Conservation (phyloP, 2,888 invertebrate species). For the Drosophila lutescens region DNA sequence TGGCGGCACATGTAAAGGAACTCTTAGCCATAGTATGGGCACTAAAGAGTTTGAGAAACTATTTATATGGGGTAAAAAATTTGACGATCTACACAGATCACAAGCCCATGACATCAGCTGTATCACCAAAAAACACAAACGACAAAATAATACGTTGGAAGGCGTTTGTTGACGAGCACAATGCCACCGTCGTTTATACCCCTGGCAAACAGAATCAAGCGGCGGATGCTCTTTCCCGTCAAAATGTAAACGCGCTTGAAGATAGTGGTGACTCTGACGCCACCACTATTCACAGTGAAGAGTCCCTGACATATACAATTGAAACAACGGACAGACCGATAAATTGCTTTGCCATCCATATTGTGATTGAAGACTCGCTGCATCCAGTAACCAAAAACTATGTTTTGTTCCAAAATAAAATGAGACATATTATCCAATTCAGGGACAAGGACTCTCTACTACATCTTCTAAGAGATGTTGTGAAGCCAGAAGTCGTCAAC, state of each 20-base stretch:
- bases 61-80: neutral
- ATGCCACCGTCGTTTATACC: neutral
- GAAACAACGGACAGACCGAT: neutral
- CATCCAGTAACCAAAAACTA: neutral
- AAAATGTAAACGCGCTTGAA: neutral
- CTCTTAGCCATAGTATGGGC: too few relatives aligned
- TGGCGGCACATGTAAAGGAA: neutral
- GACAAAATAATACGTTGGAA: neutral
- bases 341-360: neutral
- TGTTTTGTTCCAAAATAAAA: too few relatives aligned
- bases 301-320: neutral
- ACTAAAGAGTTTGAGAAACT: neutral
- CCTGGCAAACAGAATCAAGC: neutral
- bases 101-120: neutral
- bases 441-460: neutral
- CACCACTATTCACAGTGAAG: too few relatives aligned
- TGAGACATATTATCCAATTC: neutral
- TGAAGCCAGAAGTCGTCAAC: neutral
- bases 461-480: neutral
- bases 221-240: neutral
- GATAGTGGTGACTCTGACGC: conserved; percentile 1
- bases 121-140: neutral
- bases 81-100: neutral
- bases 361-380: neutral
- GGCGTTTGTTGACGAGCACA: neutral